Evolutionary conservation across 2,888 invertebrate species (phyloP), one percentile per base, ranked within the genome.

Genomic region (Dolichopus griseipennis): DNA sequence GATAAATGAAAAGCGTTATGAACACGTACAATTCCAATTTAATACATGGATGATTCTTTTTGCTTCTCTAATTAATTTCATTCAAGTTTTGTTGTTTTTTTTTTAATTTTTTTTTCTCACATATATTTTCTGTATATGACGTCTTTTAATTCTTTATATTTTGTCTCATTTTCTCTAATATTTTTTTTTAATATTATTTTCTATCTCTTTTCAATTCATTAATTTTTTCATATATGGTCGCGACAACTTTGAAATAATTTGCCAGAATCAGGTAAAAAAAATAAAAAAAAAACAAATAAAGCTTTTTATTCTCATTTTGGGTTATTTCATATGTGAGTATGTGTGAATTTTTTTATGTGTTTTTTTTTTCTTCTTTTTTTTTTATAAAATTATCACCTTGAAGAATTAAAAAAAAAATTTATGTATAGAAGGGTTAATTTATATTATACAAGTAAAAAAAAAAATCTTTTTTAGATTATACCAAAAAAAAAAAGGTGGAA

Each of bases 1-100:
- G 9, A 52, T 52, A 52, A 52, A 52, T 52, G 52, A 18, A 52
- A 52, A 52, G 52, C 52, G 52, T 52, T 52, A 52, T 52, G 52
- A 52, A 52, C 52, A 52, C 52, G 52, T 52, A 52, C 52, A 52
- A 52, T 52, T 52, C 18, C 52, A 52, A 52, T 52, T 52, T 52
- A 52, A 52, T 52, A 52, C 52, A 52, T 52, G 52, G 52, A 52
- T 52, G 52, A 52, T 52, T 52, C 52, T 18, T 52, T 52, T 52
- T 52, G 52, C 18, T 52, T 52, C 8, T 52, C 52, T 52, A 9
- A 52, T 52, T 52, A 52, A 52, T 52, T 52, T 52, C 15, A 52
- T 52, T 52, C 15, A 52, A 52, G 52, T 52, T 52, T n/a, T 18
- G 4, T 15, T 37, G 9, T 52, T 52, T 52, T 18, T 10, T 37